These are phyloP conservation scores for Pyrrhia umbra DNA, from an alignment of 2,888 invertebrate genomes.

Conservation along the genomic window DNA sequence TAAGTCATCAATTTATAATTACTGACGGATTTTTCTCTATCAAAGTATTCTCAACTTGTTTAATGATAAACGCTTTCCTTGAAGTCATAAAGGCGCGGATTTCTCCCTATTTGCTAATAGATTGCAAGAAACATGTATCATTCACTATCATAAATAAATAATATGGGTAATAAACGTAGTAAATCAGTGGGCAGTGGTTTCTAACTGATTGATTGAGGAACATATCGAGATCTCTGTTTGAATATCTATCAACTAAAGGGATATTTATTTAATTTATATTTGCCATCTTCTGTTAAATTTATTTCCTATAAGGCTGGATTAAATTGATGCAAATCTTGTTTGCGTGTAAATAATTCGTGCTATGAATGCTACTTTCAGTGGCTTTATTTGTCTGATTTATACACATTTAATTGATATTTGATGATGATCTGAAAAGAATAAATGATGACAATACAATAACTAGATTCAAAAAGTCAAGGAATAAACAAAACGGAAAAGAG, in stretches of 20 bases:
- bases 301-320: constrained; percentile 5
- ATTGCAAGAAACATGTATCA: constrained; percentile 41
- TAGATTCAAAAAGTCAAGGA: not conserved
- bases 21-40: constrained; percentile 16
- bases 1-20: constrained; percentile 23
- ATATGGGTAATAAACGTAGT: constrained; percentile 58
- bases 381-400: not conserved
- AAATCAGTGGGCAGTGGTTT: constrained; percentile 63
- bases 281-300: constrained; percentile 27
- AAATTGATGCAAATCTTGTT: constrained; percentile 32
- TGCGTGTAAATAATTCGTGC: constrained; percentile 3
- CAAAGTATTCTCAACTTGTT: constrained; percentile 4
- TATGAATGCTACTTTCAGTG: not conserved
- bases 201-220: constrained; percentile 65
- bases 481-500: constrained; percentile 13
- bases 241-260: constrained; percentile 45
- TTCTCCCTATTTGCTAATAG: constrained; percentile 41
- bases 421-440: not conserved
- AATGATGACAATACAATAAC: not conserved
- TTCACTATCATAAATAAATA: constrained; percentile 67
- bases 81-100: constrained; percentile 23
- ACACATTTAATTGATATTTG: not conserved
- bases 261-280: constrained; percentile 31
- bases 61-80: constrained; percentile 12
- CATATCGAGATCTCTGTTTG: constrained; percentile 49